Evolutionary conservation across 2,888 invertebrate genomes (phyloP), one percentile per base, ranked within the genome.

Genomic region (Patella depressa): DNA sequence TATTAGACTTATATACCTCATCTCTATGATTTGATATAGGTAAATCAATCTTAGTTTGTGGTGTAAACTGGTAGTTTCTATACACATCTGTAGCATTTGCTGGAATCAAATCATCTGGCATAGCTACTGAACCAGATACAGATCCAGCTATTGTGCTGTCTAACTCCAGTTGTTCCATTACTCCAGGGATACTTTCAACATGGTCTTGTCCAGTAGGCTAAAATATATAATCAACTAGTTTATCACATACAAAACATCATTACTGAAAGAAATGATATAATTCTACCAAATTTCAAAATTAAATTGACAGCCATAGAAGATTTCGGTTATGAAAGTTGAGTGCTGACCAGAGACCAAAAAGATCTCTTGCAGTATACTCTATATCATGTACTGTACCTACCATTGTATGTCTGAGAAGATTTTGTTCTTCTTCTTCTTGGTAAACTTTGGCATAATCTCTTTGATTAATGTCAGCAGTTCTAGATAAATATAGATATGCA

Each of bases 71-170:
- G 75, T 90, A 90, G 73, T 86, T 85, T 29, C 80, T 82, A 82
- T 90, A 90, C 9, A 90, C 88, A 19, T 85, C 85, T 17, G 80
- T 83, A 65, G 88, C 88, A 53, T 89, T 87, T n/a, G 84, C 85
- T 54, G 88, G 87, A 0, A 88, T 84, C 45, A 86, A 79, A n/a
- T 89, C 88, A 5, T 85, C 85, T 1, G 87, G 86, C 53, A 85
- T 74, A 5, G 82, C 82, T 12, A 84, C 82, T 7, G 84, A 82
- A 19, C 84, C 81, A 65, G 65, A 19, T 12, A 65, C 65, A 65
- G 65, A 65, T 7, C 81, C 84, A 2, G 82, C 81, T n/a, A 82
- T 78, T 3, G 85, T 86, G 71, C 86, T 87, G 81, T 86, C 87
- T 74, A 86, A 57, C 55, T 89, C 89, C 72, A 89, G 74, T 5